These are phyloP conservation scores for Noturus placidus DNA, from an alignment of 2,113 vertebrate species.

Conservation along the genomic window DNA sequence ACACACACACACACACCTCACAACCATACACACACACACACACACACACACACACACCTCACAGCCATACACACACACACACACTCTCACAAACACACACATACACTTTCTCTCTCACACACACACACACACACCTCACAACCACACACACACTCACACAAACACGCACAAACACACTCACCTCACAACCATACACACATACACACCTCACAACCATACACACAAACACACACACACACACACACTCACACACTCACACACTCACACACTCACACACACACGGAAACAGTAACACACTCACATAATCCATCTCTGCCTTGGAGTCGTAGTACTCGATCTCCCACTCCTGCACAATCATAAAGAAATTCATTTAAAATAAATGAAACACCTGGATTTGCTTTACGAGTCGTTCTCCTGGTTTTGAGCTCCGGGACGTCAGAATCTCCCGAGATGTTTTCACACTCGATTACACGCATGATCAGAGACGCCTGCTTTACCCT, in stretches of 20 bases:
- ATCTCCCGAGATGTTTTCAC: background rate
- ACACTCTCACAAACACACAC: slow-evolving; percentile 56
- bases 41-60: too few relatives aligned
- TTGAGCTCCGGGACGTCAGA: background rate
- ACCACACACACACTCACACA: too few relatives aligned
- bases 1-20: too few relatives aligned
- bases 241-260: slow-evolving; percentile 17
- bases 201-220: background rate
- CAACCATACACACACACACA: too few relatives aligned
- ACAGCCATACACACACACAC: too few relatives aligned
- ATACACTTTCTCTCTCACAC: too few relatives aligned
- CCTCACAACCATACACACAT: too few relatives aligned
- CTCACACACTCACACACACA: slow-evolving; percentile 60
- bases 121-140: too few relatives aligned
- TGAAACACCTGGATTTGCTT: background rate
- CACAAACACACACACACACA: slow-evolving; percentile 1
- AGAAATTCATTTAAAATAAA: background rate
- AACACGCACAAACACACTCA: too few relatives aligned
- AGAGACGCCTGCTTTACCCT: background rate
- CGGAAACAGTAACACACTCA: slow-evolving; percentile 70
- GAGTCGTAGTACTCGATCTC: slow-evolving; percentile 91
- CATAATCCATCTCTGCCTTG: slow-evolving; percentile 92
- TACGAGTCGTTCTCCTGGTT: background rate
- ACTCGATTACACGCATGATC: background rate
- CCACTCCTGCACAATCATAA: slow-evolving; percentile 25